These are phyloP conservation scores for Frankliniella fusca DNA, from an alignment of 2,888 invertebrate genomes.

Conservation along the genomic window DNA sequence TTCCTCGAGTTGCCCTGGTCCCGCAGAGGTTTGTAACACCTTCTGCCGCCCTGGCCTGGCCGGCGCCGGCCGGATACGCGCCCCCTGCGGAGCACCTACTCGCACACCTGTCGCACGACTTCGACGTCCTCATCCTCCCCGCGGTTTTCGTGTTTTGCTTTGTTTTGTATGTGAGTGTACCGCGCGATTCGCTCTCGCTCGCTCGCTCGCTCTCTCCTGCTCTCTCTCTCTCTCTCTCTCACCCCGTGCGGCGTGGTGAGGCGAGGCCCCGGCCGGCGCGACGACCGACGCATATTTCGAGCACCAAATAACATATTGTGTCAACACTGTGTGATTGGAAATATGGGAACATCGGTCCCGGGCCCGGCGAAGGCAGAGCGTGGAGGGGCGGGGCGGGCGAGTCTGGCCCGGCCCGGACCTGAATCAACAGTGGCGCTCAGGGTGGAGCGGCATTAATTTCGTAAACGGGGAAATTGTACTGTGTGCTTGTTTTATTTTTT, in stretches of 20 bases:
- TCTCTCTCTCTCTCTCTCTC: too few relatives aligned
- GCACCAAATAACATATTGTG: conserved; percentile 6
- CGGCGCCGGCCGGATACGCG: background rate
- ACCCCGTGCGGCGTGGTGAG: conserved; percentile 45
- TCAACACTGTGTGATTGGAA: conserved; percentile 7
- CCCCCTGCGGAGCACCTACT: too few relatives aligned
- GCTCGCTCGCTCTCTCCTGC: too few relatives aligned
- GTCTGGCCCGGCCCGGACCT: conserved; percentile 44
- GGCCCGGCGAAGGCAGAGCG: background rate
- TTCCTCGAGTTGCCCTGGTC: background rate
- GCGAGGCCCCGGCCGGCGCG: background rate
- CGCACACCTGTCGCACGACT: background rate
- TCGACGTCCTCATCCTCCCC: background rate
- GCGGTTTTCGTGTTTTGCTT: conserved; percentile 37
- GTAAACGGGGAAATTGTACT: background rate
- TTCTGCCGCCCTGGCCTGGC: background rate
- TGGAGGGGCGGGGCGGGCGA: background rate
- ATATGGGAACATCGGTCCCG: background rate
- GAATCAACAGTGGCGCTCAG: conserved; percentile 49
- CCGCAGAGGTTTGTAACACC: background rate
- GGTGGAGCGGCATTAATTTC: conserved; percentile 41
- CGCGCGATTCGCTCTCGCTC: too few relatives aligned
- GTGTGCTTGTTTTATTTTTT: background rate
- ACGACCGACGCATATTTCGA: background rate
- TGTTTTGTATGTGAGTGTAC: conserved; percentile 26